phyloP scores from a whole-genome alignment of 2,797 vertebrate genomes.

The Melanotaenia maccullochi region DNA sequence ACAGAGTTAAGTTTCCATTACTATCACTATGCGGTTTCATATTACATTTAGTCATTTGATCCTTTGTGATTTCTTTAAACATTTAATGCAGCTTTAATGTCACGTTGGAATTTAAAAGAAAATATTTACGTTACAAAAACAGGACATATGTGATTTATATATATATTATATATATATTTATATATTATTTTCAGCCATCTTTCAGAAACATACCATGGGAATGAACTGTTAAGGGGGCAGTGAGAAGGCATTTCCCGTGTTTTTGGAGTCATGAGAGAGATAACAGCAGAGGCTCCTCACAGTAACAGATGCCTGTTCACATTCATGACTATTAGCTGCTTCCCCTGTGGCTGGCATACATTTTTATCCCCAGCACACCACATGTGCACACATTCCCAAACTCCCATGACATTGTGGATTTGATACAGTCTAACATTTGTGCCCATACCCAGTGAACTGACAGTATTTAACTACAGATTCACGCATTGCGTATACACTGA shows the following conservation, averaged over 20 bases:
- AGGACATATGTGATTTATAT: background rate
- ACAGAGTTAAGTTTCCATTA: background rate
- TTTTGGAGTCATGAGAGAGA: slow-evolving; percentile 31
- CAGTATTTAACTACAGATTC: slow-evolving; percentile 34
- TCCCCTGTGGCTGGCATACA: slow-evolving; percentile 24
- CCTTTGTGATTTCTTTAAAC: background rate
- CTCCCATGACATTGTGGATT: slow-evolving; percentile 15
- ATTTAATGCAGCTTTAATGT: background rate
- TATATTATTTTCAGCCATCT: background rate
- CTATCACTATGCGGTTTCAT: background rate
- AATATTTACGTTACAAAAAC: background rate
- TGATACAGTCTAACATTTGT: slow-evolving; percentile 34
- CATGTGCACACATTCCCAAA: slow-evolving; percentile 1
- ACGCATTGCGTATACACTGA: slow-evolving; percentile 26
- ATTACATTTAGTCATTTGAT: background rate
- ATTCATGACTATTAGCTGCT: slow-evolving; percentile 36
- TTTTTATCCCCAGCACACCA: background rate
- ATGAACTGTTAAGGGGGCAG: slow-evolving; percentile 6
- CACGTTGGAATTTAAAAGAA: background rate
- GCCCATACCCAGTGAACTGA: slow-evolving; percentile 30
- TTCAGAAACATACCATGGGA: background rate
- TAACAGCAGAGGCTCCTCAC: slow-evolving; percentile 22
- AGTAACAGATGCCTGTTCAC: slow-evolving; percentile 40
- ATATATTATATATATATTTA: too few species aligned
- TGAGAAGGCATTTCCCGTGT: background rate